Evolutionary conservation across 2,888 invertebrate genomes (phyloP).

Genomic region (Desoria tigrina): DNA sequence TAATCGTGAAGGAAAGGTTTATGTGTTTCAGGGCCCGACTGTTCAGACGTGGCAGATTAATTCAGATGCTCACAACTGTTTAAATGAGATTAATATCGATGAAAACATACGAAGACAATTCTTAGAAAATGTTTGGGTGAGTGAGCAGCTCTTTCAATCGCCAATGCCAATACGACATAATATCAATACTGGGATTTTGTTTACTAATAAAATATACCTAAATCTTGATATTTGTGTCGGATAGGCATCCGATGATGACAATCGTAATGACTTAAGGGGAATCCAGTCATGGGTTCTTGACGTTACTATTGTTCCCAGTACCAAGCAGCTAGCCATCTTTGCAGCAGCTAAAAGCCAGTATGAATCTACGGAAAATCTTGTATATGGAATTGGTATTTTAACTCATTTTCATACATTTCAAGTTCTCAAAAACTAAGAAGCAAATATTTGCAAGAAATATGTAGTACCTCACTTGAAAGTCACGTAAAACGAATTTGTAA

Average conservation of each 20-base stretch:
- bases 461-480: background rate
- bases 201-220: background rate
- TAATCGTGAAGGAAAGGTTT: constrained; percentile 59
- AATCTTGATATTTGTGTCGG: background rate
- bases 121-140: constrained; percentile 69
- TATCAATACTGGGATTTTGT: background rate
- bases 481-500: background rate
- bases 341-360: constrained; percentile 48
- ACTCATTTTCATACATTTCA: background rate
- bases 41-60: constrained; percentile 80
- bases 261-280: constrained; percentile 35
- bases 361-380: constrained; percentile 39
- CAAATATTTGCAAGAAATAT: background rate
- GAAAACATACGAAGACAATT: constrained; percentile 72
- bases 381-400: constrained; percentile 48
- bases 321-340: constrained; percentile 42
- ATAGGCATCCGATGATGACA: background rate
- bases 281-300: constrained; percentile 50
- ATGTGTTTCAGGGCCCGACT: constrained; percentile 73
- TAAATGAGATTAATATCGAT: constrained; percentile 69
- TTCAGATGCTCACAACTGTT: constrained; percentile 61
- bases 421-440: background rate
- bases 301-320: constrained; percentile 29
- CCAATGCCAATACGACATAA: background rate
- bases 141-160: constrained; percentile 38